Evolutionary conservation across 2,888 invertebrate species (phyloP), one percentile per base, ranked within the genome.

Genomic region (Nephrocerus scutellatus): DNA sequence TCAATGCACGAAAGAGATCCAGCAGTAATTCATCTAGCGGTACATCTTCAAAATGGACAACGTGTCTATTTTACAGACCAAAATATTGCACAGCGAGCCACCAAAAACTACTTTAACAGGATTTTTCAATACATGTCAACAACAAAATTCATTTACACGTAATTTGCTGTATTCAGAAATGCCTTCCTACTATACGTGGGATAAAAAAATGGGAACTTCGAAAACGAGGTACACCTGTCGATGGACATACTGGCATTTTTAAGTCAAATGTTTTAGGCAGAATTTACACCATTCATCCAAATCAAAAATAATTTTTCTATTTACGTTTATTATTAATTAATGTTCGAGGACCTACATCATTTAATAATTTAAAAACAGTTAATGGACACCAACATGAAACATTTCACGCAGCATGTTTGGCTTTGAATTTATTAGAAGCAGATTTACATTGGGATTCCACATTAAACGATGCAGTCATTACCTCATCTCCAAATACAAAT

Each of bases 281-380:
- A 5, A 39, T 62, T 38, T 63, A 59, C 46, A 43, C 59, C 46
- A 56, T 61, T 19, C 56, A 57, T 57, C 33, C 47, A 13, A 29
- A 21, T 14, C 29, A 36, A 15, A 7, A n/a, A 8, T 36, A 45
- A 19, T 37, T 38, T 22, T 23, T 48, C 46, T 42, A 35, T 28
- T 14, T 40, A 32, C 33, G 43, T 14, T 15, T 33, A 26, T 23
- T 37, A 24, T 21, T 42, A 10, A 20, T 28, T 29, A 28, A 33
- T 10, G 36, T 42, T 2, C 13, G 25, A 9, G 33, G 37, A 29
- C 37, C 37, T 28, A 29, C 30, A 24, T 38, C 26, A 23, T 39
- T 39, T 34, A 14, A 26, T 19, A 20, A 34, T 33, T 25, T 42
- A 18, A 31, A 30, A 37, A 42, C 28, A 19, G 30, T 50, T 20